These are phyloP conservation scores for Zaprionus vittiger DNA, from an alignment of 1,140 invertebrate genomes.

Conservation along the genomic window DNA sequence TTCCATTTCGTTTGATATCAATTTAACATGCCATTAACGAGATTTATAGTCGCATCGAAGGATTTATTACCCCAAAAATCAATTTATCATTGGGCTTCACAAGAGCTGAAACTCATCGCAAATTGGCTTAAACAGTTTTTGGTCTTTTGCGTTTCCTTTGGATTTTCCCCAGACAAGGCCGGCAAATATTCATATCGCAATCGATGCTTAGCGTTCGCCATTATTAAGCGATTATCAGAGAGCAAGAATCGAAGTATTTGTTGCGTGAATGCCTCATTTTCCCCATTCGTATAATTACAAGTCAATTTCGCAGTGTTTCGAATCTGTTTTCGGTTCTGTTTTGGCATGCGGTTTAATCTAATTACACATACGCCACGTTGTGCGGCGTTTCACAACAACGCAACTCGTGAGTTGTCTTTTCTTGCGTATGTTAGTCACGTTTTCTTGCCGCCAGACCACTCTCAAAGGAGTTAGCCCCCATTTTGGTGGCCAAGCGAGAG, in stretches of 20 bases:
- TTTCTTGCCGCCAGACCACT: conserved; percentile 71
- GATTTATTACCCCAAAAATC: neutral
- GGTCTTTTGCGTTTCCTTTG: neutral
- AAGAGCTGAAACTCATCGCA: neutral
- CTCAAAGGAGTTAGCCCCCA: conserved; percentile 72
- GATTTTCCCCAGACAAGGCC: neutral
- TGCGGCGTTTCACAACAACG: conserved; percentile 65
- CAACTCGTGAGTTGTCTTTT: conserved; percentile 22
- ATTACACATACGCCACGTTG: conserved; percentile 83
- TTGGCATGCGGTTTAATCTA: conserved; percentile 81
- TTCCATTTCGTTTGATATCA: neutral
- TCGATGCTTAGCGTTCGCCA: conserved; percentile 30
- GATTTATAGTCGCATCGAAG: neutral
- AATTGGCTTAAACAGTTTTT: neutral
- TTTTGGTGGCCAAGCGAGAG: conserved; percentile 52
- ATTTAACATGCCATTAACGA: neutral
- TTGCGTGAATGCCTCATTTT: conserved; percentile 58
- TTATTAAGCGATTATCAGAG: conserved; percentile 67
- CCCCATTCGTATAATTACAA: conserved; percentile 71
- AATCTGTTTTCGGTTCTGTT: conserved; percentile 60
- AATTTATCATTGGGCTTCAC: neutral
- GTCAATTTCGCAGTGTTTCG: conserved; percentile 72
- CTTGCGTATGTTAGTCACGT: conserved; percentile 72
- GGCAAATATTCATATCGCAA: conserved; percentile 8
- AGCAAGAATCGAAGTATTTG: conserved; percentile 41